Percentiles rank a stretch among this genome's conserved stretches.
phyloP scores from a whole-genome alignment of 2,888 invertebrate genomes.

The Nezara viridula region DNA sequence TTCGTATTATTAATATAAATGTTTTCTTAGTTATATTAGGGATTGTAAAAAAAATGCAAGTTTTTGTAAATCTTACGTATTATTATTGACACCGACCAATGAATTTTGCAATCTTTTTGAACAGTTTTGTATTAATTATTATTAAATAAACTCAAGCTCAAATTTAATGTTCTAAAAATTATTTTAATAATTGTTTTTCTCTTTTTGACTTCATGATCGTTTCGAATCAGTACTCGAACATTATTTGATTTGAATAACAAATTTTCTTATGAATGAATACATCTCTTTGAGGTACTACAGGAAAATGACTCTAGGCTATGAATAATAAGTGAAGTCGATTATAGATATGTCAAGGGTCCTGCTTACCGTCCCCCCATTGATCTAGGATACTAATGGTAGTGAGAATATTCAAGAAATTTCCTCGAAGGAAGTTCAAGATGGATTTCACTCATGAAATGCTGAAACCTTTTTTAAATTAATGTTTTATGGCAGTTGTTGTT shows the following conservation, averaged over 20 bases:
- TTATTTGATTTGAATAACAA: neutral
- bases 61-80: too few relatives aligned
- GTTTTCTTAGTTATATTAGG: too few relatives aligned
- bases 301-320: neutral
- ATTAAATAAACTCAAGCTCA: too few relatives aligned
- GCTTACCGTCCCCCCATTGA: neutral
- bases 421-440: neutral
- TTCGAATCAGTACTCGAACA: neutral
- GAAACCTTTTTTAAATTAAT: too few relatives aligned
- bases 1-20: too few relatives aligned
- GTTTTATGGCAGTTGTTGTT: too few relatives aligned
- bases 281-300: neutral
- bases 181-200: neutral
- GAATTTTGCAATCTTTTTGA: too few relatives aligned
- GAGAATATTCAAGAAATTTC: neutral
- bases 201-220: neutral
- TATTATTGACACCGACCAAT: too few relatives aligned
- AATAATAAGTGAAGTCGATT: neutral
- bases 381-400: neutral
- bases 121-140: too few relatives aligned
- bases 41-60: too few relatives aligned
- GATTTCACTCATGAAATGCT: neutral
- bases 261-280: neutral
- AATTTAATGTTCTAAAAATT: neutral
- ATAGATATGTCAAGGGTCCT: neutral